phyloP scores from a whole-genome alignment of 64 coral and sea anemone genomes.

The Pocillopora damicornis region DNA sequence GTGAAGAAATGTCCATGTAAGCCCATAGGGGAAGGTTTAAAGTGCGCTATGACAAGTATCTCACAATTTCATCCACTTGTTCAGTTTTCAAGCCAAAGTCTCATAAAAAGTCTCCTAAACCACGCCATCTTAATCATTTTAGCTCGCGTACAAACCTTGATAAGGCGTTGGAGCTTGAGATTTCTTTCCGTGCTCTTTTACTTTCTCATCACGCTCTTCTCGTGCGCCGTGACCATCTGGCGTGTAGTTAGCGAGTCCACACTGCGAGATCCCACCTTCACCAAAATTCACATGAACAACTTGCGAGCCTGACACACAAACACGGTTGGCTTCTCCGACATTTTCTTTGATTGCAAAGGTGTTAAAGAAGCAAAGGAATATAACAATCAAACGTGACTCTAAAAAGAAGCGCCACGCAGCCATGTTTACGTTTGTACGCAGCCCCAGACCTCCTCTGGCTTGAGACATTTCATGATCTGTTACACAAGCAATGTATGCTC shows the following conservation, averaged over 20 bases:
- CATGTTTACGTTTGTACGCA: conserved; percentile 8
- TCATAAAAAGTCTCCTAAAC: not conserved
- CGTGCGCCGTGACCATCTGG: not conserved
- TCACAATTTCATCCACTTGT: not conserved
- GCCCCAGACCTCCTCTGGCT: not conserved
- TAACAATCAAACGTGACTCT: not conserved
- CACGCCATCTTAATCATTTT: not conserved
- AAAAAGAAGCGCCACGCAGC: conserved; percentile 3
- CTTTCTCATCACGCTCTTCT: not conserved
- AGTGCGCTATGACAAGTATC: not conserved
- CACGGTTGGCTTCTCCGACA: not conserved
- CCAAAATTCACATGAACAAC: conserved; percentile 35
- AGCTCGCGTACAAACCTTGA: not conserved
- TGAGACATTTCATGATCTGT: not conserved
- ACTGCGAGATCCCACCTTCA: not conserved
- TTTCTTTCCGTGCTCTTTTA: not conserved
- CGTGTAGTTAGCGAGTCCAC: conserved; percentile 3
- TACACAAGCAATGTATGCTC: not conserved
- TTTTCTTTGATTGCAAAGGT: not conserved
- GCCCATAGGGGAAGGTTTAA: not conserved
- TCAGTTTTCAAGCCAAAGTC: not conserved
- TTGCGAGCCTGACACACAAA: conserved; percentile 9
- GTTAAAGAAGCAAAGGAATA: not conserved
- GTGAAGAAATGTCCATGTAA: not conserved
- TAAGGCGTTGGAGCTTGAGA: not conserved